These are phyloP conservation scores for Lophura swinhoii DNA, from an alignment of 2,797 vertebrate species.

Conservation along the genomic window DNA sequence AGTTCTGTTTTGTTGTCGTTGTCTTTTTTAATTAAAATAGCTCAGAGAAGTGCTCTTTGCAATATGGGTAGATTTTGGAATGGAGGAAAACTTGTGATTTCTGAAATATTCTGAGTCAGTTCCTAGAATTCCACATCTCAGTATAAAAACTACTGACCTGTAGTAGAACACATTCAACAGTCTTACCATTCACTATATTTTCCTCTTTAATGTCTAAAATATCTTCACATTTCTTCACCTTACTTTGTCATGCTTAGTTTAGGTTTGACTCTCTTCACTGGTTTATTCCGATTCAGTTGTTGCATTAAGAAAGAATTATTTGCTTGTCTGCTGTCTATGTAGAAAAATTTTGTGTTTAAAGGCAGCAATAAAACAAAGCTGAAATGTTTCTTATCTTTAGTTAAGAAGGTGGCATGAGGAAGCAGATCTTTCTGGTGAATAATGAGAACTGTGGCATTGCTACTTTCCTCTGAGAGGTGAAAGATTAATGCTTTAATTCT, in stretches of 20 bases:
- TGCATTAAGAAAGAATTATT: neutral
- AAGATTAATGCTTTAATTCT: neutral
- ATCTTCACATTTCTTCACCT: neutral
- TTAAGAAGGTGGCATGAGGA: neutral
- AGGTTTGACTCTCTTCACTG: neutral
- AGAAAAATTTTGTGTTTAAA: conserved; percentile 7
- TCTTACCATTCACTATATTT: neutral
- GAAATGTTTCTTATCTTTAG: neutral
- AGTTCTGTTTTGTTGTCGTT: neutral
- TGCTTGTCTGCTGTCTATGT: neutral
- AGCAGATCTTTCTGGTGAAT: neutral
- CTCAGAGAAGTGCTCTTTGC: neutral
- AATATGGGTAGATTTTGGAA: neutral
- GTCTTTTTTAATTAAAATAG: neutral
- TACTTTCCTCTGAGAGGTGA: neutral
- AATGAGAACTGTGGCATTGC: neutral
- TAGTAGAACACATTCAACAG: rapidly evolving
- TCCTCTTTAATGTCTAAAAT: neutral
- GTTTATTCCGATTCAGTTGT: neutral
- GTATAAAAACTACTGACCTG: neutral
- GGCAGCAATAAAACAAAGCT: neutral
- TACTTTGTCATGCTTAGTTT: neutral
- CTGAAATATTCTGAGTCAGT: neutral
- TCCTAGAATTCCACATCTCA: neutral
- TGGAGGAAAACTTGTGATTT: neutral